Percentiles rank a stretch among this genome's conserved stretches.
phyloP scores from a whole-genome alignment of 2,888 invertebrate genomes.

The Thumatha senex region DNA sequence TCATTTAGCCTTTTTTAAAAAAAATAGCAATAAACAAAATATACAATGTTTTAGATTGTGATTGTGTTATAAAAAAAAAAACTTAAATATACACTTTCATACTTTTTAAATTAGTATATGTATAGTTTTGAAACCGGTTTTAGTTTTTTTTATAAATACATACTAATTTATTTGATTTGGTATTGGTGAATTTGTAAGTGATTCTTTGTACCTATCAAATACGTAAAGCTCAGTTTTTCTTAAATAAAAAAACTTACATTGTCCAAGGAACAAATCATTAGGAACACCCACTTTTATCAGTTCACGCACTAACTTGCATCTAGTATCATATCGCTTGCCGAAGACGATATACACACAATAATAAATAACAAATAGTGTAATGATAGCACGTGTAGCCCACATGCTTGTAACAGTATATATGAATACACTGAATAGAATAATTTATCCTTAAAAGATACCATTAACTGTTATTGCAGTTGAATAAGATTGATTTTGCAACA shows the following conservation, averaged over 20 bases:
- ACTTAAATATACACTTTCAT: no score
- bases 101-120: no score
- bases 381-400: constrained; percentile 51
- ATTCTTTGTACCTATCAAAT: no score
- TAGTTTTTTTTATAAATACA: no score
- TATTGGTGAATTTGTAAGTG: no score
- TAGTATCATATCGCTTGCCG: constrained; percentile 58
- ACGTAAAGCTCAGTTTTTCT: no score
- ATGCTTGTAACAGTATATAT: constrained; percentile 43
- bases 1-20: no score
- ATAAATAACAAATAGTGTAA: constrained; percentile 16
- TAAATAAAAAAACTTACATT: constrained; percentile 55
- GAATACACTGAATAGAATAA: constrained; percentile 10
- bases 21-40: no score
- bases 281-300: constrained; percentile 56
- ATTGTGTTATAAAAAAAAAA: no score
- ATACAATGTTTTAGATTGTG: no score
- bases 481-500: constrained; percentile 9
- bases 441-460: constrained; percentile 14
- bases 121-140: no score
- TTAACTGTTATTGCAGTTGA: not conserved
- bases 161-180: no score
- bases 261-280: constrained; percentile 62
- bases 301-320: constrained; percentile 67
- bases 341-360: constrained; percentile 17